Evolutionary conservation across 1,140 invertebrate species (phyloP).

Genomic region (Drosophila virilis): DNA sequence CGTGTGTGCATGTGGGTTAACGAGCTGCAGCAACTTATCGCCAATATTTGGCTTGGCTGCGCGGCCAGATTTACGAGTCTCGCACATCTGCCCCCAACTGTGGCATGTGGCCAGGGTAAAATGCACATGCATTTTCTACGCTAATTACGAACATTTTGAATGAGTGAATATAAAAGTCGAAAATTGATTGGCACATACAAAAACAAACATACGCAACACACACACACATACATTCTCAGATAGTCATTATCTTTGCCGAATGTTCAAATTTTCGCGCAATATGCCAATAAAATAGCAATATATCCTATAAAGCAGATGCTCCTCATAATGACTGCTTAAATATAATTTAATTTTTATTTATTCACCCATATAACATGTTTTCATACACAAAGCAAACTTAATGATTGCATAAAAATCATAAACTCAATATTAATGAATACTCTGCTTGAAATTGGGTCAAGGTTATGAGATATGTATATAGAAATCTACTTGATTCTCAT

Average conservation of each 20-base stretch:
- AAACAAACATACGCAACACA: conserved; percentile 41
- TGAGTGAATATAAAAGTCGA: conserved; percentile 81
- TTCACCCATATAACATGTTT: conserved; percentile 44
- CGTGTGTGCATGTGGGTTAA: conserved; percentile 55
- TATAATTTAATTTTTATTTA: conserved; percentile 59
- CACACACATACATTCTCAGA: conserved; percentile 48
- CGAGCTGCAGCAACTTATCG: conserved; percentile 68
- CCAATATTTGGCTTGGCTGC: conserved; percentile 62
- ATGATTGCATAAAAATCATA: conserved; percentile 2
- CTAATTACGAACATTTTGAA: conserved; percentile 73
- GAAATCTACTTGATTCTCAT: too few species aligned
- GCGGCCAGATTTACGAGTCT: conserved; percentile 55
- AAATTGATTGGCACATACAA: conserved; percentile 77
- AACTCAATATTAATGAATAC: neutral
- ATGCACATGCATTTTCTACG: conserved; percentile 61
- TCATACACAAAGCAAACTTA: conserved; percentile 4
- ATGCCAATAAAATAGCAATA: conserved; percentile 62
- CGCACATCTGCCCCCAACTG: conserved; percentile 34
- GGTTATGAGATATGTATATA: neutral
- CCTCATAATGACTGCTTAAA: conserved; percentile 50
- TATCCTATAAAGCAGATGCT: conserved; percentile 22
- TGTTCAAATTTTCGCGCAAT: conserved; percentile 48
- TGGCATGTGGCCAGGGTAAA: conserved; percentile 31
- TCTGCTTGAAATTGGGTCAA: neutral
- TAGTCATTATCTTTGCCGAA: conserved; percentile 65